Evolutionary conservation across 1,140 invertebrate species (phyloP), one percentile per base, ranked within the genome.

Genomic region (Listronotus oregonensis): DNA sequence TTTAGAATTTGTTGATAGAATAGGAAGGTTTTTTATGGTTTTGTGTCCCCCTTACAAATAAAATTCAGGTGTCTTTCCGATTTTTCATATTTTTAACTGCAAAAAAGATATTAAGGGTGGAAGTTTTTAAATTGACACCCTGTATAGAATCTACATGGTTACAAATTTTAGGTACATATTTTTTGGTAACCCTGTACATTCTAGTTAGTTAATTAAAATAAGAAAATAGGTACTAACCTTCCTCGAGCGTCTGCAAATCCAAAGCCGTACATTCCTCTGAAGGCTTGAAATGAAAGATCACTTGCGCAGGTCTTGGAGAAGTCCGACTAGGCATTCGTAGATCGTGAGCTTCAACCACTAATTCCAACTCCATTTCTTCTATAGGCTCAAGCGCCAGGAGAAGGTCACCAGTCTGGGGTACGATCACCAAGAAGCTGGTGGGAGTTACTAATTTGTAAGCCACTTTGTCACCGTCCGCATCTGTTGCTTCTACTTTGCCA

Each of bases 351-450:
- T 91, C 84, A 1, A 95, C 87, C 66, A 87, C 80, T 12, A 93
- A 74, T 59, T 90, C 85, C 12, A 85, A 81, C 68, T 92, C 89
- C 11, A 83, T 82, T 43, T 89, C 79, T 49, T 87, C 86, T 7
- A 81, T 79, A 0, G 89, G 87, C 65, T 92, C 89, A 6, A 88
- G 90, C 9, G 88, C 88, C 6, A 96, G 76, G 70, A 96, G 85
- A 0, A 97, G 78, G 75, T 95, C 91, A 0, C 94, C 94, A 1
- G 94, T 96, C 81, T 96, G 94, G 0, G 94, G 94, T 0, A 96
- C 91, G 61, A 96, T 89, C 8, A 95, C 90, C 9, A 93, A 85
- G 31, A 90, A 78, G 69, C 92, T 91, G 50, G 86, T 93, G 1
- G 90, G 88, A 1, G 87, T 86, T n/a, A 86, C 83, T 12, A 95